Conservation (phyloP, 2,113 vertebrate species). For the Entomyzon cyanotis region DNA sequence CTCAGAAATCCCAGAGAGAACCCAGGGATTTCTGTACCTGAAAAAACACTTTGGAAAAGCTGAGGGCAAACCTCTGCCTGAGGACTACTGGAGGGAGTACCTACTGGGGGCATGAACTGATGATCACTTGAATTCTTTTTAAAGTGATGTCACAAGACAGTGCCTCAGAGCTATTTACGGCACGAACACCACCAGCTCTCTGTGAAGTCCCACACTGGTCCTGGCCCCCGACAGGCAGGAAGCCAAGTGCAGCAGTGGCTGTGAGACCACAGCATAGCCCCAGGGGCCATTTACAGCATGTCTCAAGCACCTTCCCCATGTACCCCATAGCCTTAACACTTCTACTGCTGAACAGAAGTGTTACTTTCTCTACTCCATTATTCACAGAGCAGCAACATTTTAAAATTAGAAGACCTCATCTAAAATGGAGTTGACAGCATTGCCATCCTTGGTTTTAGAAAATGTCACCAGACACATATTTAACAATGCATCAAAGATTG, state of each 20-base stretch:
- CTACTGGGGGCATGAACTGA: no score
- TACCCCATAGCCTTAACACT: not conserved
- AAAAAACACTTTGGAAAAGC: accelerated
- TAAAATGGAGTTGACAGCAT: not conserved
- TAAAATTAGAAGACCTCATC: not conserved
- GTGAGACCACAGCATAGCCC: not conserved
- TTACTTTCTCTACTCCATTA: not conserved
- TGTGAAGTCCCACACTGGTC: accelerated
- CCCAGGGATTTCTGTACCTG: accelerated
- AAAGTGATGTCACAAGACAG: not conserved
- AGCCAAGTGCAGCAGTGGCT: not conserved
- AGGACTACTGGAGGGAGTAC: not conserved
- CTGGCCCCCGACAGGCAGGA: accelerated
- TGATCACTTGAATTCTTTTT: not conserved
- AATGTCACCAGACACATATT: not conserved
- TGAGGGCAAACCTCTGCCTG: accelerated
- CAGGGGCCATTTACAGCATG: not conserved
- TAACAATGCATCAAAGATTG: not conserved
- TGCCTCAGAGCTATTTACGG: accelerated
- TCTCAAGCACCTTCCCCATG: accelerated
- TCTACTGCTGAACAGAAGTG: not conserved
- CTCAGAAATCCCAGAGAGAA: not conserved
- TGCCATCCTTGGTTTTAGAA: not conserved
- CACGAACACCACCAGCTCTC: accelerated
- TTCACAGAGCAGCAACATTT: not conserved